These are phyloP conservation scores for Dyspetes luteomarginatus DNA, from an alignment of 2,888 invertebrate genomes.

Conservation along the genomic window DNA sequence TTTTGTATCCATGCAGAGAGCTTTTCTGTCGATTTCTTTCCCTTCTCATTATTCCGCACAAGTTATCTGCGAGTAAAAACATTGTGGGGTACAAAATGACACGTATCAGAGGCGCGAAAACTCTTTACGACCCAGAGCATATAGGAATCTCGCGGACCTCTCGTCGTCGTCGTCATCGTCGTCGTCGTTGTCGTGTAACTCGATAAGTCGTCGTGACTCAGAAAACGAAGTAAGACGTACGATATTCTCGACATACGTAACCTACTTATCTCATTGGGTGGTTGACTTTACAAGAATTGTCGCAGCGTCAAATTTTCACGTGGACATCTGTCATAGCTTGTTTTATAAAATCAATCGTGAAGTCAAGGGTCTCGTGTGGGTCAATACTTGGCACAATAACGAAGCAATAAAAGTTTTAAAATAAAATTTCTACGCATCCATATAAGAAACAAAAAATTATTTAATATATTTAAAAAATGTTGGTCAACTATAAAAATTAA, in stretches of 20 bases:
- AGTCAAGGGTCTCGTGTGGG: constrained; percentile 9
- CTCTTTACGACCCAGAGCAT: too few relatives aligned
- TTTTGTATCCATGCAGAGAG: too few relatives aligned
- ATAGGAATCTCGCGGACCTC: too few relatives aligned
- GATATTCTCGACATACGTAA: constrained; percentile 52
- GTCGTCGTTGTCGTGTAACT: constrained; percentile 23
- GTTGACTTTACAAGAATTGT: constrained; percentile 46
- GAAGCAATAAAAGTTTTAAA: neutral
- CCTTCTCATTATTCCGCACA: too few relatives aligned
- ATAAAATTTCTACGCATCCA: neutral
- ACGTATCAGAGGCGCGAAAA: too few relatives aligned
- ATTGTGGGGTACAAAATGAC: too few relatives aligned
- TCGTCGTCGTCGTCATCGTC: too few relatives aligned
- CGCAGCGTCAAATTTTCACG: constrained; percentile 53
- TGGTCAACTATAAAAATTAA: too few relatives aligned
- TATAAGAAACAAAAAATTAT: too few relatives aligned
- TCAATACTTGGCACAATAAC: neutral
- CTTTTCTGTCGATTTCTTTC: too few relatives aligned
- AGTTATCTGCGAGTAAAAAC: too few relatives aligned
- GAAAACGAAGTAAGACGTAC: constrained; percentile 51
- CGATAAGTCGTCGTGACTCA: constrained; percentile 49
- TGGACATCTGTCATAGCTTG: constrained; percentile 53
- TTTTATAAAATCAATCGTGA: constrained; percentile 48
- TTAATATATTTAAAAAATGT: too few relatives aligned
- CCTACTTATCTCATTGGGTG: constrained; percentile 45